A percentile compares a stretch with the other conserved stretches of the same genome.
Conservation (phyloP, 2,888 invertebrate genomes). For the Synanthedon myopaeformis region DNA sequence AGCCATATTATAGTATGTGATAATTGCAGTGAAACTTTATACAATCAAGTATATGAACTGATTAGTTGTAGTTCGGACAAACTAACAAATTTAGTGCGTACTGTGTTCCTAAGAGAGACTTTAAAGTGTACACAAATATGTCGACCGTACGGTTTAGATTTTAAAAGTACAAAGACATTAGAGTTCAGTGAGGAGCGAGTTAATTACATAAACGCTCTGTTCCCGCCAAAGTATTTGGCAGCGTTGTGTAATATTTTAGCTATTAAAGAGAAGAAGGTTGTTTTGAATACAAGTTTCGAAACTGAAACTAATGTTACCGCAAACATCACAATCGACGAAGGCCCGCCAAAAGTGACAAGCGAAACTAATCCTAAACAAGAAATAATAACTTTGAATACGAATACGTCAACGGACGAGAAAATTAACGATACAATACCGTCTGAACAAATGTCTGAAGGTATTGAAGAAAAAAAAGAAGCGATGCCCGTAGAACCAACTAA, state of each 20-base stretch:
- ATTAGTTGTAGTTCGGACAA: slow-evolving; percentile 77
- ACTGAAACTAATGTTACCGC: slow-evolving; percentile 59
- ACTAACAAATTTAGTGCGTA: slow-evolving; percentile 71
- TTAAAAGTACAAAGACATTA: slow-evolving; percentile 67
- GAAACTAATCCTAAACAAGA: slow-evolving; percentile 48
- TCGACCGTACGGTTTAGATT: slow-evolving; percentile 72
- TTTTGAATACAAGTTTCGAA: slow-evolving; percentile 73
- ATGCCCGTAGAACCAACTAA: slow-evolving; percentile 32
- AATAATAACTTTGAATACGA: slow-evolving; percentile 41
- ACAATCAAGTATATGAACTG: slow-evolving; percentile 78
- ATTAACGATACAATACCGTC: slow-evolving; percentile 35
- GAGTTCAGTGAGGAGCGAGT: slow-evolving; percentile 59
- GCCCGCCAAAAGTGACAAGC: slow-evolving; percentile 33
- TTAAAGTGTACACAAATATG: slow-evolving; percentile 73
- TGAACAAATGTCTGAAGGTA: slow-evolving; percentile 29
- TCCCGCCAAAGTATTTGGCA: slow-evolving; percentile 77
- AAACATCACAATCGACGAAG: slow-evolving; percentile 53
- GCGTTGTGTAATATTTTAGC: slow-evolving; percentile 84
- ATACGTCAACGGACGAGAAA: slow-evolving; percentile 39
- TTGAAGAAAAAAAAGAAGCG: slow-evolving; percentile 26
- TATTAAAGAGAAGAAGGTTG: slow-evolving; percentile 74
- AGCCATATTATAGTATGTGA: slow-evolving; percentile 80
- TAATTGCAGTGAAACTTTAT: slow-evolving; percentile 79
- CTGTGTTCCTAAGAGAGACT: slow-evolving; percentile 72
- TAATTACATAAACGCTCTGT: slow-evolving; percentile 73